A percentile compares a stretch with the other conserved stretches of the same genome.
Conservation (phyloP, 1,140 invertebrate species). For the Drosophila parvula region DNA sequence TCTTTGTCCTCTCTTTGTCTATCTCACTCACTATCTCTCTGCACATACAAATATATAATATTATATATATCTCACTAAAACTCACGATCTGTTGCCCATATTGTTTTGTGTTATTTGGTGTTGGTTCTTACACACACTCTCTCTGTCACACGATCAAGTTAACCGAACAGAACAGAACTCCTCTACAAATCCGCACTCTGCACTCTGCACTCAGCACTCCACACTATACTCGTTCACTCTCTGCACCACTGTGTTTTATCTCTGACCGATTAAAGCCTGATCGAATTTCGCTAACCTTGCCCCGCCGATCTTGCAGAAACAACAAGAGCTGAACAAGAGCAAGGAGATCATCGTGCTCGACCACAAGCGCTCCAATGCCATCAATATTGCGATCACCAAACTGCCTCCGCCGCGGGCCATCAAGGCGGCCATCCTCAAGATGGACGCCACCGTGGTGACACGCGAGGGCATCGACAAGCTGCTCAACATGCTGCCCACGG, state of each 20-base stretch:
- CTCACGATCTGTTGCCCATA: conserved; percentile 41
- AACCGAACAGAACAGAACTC: conserved; percentile 30
- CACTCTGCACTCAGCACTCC: conserved; percentile 27
- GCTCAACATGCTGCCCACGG: conserved; percentile 97
- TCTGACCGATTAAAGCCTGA: conserved; percentile 1
- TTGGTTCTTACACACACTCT: conserved; percentile 53
- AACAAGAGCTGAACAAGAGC: conserved; percentile 96
- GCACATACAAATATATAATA: no score
- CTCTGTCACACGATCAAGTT: conserved; percentile 33
- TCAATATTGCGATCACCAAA: conserved; percentile 99
- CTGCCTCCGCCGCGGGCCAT: conserved; percentile 98
- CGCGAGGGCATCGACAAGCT: conserved; percentile 99
- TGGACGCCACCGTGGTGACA: conserved; percentile 99
- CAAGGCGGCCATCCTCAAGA: conserved; percentile 99
- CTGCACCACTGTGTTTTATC: conserved; percentile 33
- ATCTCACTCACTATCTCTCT: conserved; percentile 41
- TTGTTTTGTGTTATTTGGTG: conserved; percentile 56
- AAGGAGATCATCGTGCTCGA: conserved; percentile 98
- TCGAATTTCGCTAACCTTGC: conserved; percentile 3
- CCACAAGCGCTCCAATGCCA: conserved; percentile 98
- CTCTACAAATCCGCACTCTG: conserved; percentile 31
- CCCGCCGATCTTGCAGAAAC: conserved; percentile 88
- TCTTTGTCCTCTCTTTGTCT: conserved; percentile 45
- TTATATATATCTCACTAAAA: conserved; percentile 26
- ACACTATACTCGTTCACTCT: conserved; percentile 17